Evolutionary conservation across 2,888 invertebrate genomes (phyloP).

Genomic region (Strigamia crassipes): DNA sequence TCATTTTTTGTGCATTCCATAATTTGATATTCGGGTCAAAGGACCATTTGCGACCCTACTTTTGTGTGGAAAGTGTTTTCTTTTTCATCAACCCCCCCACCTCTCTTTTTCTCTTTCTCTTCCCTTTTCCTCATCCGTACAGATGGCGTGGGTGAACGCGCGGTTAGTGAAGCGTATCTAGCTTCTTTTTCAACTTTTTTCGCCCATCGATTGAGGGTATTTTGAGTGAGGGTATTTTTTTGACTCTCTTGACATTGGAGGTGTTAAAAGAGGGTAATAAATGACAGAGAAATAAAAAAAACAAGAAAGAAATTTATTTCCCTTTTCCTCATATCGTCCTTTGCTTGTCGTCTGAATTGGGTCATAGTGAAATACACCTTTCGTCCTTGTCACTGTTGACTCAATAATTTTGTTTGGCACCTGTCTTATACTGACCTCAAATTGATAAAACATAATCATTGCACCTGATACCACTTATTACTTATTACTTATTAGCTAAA

Average conservation of each 20-base stretch:
- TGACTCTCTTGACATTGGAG: not conserved
- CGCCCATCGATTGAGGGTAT: not conserved
- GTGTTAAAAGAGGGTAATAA: conserved; percentile 18
- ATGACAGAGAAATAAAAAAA: not conserved
- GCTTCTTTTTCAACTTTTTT: not conserved
- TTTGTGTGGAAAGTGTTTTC: conserved; percentile 33
- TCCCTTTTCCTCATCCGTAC: conserved; percentile 24
- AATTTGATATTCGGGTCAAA: conserved; percentile 6
- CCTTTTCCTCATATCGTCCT: conserved; percentile 34
- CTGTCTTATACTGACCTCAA: conserved; percentile 15
- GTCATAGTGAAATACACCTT: conserved; percentile 12
- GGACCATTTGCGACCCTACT: conserved; percentile 20
- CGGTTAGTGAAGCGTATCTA: conserved; percentile 12
- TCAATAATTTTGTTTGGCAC: conserved; percentile 38
- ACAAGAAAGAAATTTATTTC: not conserved
- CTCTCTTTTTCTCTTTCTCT: not conserved
- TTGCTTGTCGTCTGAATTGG: conserved; percentile 40
- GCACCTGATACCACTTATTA: conserved; percentile 17
- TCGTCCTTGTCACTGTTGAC: conserved; percentile 39
- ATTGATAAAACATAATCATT: not conserved
- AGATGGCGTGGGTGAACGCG: conserved; percentile 39
- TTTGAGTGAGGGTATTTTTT: not conserved
- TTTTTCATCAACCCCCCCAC: not conserved
- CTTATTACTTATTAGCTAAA: not conserved
- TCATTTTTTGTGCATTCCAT: not conserved